Evolutionary conservation across 2,113 vertebrate species (phyloP).

Genomic region (Formicarius rufipectus): DNA sequence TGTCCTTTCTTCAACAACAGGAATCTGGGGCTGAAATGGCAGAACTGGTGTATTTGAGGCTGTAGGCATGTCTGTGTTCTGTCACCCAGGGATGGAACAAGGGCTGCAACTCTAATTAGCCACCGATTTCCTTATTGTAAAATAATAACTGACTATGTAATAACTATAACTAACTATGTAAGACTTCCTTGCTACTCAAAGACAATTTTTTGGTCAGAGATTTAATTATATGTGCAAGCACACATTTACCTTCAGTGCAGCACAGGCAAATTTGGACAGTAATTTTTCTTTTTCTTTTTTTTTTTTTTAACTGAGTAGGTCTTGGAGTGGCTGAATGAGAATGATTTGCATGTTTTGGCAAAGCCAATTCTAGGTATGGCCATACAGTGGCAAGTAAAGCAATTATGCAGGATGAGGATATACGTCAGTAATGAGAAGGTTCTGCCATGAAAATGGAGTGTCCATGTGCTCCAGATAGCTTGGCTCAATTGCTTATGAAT

Average conservation of each 20-base stretch:
- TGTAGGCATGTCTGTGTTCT: not conserved
- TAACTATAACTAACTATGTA: too few relatives aligned
- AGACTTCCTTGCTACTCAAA: not conserved
- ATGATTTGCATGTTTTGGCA: not conserved
- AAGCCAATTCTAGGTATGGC: not conserved
- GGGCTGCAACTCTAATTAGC: not conserved
- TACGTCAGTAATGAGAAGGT: not conserved
- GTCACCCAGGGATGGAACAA: not conserved
- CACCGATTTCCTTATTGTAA: not conserved
- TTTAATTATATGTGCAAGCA: not conserved
- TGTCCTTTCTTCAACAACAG: not conserved
- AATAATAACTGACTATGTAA: not conserved
- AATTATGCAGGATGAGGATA: not conserved
- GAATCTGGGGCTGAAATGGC: not conserved
- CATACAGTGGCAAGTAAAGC: not conserved
- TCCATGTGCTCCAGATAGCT: not conserved
- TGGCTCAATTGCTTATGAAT: not conserved
- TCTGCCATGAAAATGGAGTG: not conserved
- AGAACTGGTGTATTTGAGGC: not conserved
- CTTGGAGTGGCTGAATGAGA: not conserved
- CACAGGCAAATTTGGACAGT: not conserved
- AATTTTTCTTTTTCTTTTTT: too few relatives aligned
- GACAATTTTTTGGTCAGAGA: not conserved
- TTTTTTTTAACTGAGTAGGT: not conserved
- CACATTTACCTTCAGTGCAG: not conserved